Evolutionary conservation across 2,113 vertebrate species (phyloP), one percentile per base, ranked within the genome.

Genomic region (Recurvirostra avosetta): DNA sequence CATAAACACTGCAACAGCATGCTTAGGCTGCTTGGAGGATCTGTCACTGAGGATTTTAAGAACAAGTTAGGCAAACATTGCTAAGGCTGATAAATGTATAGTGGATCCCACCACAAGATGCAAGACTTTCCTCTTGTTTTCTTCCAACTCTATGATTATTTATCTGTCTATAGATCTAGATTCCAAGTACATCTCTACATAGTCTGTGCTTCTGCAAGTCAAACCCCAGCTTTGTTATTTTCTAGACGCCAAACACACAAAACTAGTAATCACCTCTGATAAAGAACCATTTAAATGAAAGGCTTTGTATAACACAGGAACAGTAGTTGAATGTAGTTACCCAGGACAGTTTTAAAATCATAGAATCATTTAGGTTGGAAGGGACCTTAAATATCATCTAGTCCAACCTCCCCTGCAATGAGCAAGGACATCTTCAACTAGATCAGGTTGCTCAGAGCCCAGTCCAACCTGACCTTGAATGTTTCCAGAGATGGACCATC

Each of bases 31-130:
- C 36, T 62, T 58, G 32, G 8, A 92, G 16, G 18, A 78, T 66
- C 61, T 53, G 15, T 36, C 25, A 72, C 2, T 20, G 11, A 32
- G 15, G 16, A 41, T 94, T 76, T 74, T 70, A 81, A 49, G 55
- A 81, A 62, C 18, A 63, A 73, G 26, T 59, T 36, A 62, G 22
- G 38, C 13, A 85, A 85, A 52, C 10, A 21, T 23, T 14, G 47
- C 12, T 43, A 41, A 40, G 17, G 49, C 13, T 56, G 26, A 74
- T 38, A 52, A 65, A 74, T 12, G 26, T 36, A n/a, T 9, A 50
- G 45, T n/a, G 0, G 0, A 73, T 29, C 41, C 11, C 38, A 40
- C 36, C 45, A 62, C 9, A 6, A 15, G 18, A 65, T 56, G 15
- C 41, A 88, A 53, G 16, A 18, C 7, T 38, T 22, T 9, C 41